Evolutionary conservation across 35 echinoderm and acorn worm species (phyloP), one percentile per base, ranked within the genome.

Genomic region (Anneissia japonica): DNA sequence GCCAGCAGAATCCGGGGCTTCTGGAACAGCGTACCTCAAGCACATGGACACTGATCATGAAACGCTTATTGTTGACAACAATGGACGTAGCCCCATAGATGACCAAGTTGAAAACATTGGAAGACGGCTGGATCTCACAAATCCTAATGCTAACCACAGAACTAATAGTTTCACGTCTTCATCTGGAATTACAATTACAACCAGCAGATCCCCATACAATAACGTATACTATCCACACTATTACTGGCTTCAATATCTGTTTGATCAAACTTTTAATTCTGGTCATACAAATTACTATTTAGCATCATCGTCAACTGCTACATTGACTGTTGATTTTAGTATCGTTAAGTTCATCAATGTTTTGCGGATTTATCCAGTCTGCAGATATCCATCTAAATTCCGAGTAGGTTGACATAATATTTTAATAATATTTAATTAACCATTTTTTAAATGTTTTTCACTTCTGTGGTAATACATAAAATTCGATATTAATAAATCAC

Each of bases 41-140:
- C 87, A 96, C 37, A 14, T 41, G 45, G 82, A 82, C 30, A 82
- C 77, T 39, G 90, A 74, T 37, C 84, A 86, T 43, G 89, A 81
- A 36, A 88, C 79, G 34, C 72, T 96, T 0, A 38, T 76, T 74
- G 89, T 96, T 0, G 87, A 96, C 73, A 96, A 96, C 79, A 38
- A 31, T 35, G 93, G 87, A 30, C 28, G 90, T 17, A 17, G 21
- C 21, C 83, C 93, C 6, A 23, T 96, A n/a, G 73, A 34, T 26
- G 85, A 91, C 37, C 83, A 96, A 83, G 87, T 96, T 35, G 87
- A 91, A 37, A 96, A 96, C 46, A 84, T 96, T 19, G 93, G 90
- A 0, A 38, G 31, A 28, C 77, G 90, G 14, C 85, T 96, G 39
- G 85, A 96, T 51, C 38, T 96, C 11, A 84, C 31, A 0, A 83